phyloP scores from a whole-genome alignment of 1,140 invertebrate genomes.

The Helicoverpa zea region DNA sequence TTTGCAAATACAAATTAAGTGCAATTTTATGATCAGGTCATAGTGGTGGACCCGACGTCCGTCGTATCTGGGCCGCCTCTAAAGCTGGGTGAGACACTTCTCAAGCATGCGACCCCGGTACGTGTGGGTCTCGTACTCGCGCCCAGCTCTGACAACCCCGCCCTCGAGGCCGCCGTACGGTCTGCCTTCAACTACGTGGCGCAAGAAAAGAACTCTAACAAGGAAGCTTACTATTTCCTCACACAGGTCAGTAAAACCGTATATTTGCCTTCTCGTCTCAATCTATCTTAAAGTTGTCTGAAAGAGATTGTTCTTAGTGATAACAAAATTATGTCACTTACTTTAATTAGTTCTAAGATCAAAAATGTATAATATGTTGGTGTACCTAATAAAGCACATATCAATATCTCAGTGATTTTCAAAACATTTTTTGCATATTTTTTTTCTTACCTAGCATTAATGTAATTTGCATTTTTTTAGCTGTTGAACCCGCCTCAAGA shows the following conservation, averaged over 20 bases:
- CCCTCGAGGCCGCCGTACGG: constrained; percentile 92
- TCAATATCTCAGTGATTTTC: too few relatives aligned
- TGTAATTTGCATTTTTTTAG: constrained; percentile 60
- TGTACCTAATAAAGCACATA: too few relatives aligned
- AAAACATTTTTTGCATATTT: too few relatives aligned
- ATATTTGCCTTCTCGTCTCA: too few relatives aligned
- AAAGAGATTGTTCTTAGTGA: too few relatives aligned
- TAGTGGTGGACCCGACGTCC: constrained; percentile 96
- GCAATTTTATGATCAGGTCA: constrained; percentile 87
- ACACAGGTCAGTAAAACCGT: constrained; percentile 89
- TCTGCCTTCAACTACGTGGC: constrained; percentile 97
- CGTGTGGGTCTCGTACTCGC: constrained; percentile 97
- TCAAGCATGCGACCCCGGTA: constrained; percentile 95
- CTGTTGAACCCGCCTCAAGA: constrained; percentile 69
- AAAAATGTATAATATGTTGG: too few relatives aligned
- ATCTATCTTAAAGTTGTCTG: too few relatives aligned
- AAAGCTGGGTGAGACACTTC: constrained; percentile 96
- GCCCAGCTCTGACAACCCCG: constrained; percentile 88
- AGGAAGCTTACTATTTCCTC: constrained; percentile 93
- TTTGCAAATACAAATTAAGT: not conserved
- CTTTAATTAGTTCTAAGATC: too few relatives aligned
- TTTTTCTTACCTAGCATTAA: not conserved
- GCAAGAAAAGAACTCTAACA: constrained; percentile 90
- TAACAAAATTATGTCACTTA: too few relatives aligned
- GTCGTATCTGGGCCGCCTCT: constrained; percentile 91